phyloP scores from a whole-genome alignment of 2,888 invertebrate species.

The Clivina fossor region DNA sequence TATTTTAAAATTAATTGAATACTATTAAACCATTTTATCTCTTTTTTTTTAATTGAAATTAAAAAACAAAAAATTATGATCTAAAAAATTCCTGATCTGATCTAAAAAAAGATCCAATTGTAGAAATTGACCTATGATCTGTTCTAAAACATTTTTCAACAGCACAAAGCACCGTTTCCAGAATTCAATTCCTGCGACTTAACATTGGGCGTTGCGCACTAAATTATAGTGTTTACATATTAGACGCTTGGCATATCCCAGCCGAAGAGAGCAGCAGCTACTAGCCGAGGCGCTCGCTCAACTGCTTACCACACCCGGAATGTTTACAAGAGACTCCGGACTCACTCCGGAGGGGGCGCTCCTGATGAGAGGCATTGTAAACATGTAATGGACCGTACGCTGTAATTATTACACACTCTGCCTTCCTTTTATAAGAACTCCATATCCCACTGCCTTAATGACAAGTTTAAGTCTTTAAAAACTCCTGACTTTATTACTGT shows the following conservation, averaged over 20 bases:
- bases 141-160: too few species aligned
- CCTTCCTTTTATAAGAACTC: too few species aligned
- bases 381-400: conserved; percentile 25
- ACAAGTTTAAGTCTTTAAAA: too few species aligned
- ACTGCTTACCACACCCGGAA: conserved; percentile 18
- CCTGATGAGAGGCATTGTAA: conserved; percentile 31
- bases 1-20: neutral
- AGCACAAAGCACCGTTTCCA: neutral
- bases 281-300: conserved; percentile 11
- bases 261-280: too few species aligned
- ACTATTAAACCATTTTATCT: too few species aligned
- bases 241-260: conserved; percentile 18
- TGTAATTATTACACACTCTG: conserved; percentile 26
- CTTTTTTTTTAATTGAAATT: too few species aligned
- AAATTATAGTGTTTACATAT: conserved; percentile 33
- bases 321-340: conserved; percentile 22
- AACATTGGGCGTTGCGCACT: conserved; percentile 18
- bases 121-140: too few species aligned
- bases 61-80: too few species aligned
- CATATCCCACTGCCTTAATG: too few species aligned
- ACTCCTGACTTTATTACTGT: too few species aligned
- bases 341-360: conserved; percentile 19
- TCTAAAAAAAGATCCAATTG: too few species aligned
- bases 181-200: conserved; percentile 1
- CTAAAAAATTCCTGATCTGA: too few species aligned